These are phyloP conservation scores for Eubucco bourcierii DNA, from an alignment of 2,113 vertebrate genomes.

Conservation along the genomic window DNA sequence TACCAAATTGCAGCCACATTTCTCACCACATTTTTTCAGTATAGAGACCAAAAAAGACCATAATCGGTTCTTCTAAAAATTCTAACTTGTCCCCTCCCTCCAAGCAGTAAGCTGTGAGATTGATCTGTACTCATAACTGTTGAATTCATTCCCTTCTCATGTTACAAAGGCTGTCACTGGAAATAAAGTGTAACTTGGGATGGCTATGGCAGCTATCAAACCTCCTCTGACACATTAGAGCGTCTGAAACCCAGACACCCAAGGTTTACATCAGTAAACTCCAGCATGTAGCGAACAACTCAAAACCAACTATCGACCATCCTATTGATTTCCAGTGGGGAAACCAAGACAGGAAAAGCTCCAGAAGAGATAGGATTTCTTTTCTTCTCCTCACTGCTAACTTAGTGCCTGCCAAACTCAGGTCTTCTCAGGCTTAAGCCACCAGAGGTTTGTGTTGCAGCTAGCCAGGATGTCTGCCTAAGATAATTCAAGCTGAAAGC, in stretches of 20 bases:
- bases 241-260: constrained; percentile 73
- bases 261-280: constrained; percentile 79
- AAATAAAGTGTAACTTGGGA: constrained; percentile 77
- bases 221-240: constrained; percentile 75
- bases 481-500: constrained; percentile 79
- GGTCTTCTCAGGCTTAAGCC: constrained; percentile 70
- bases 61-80: constrained; percentile 20
- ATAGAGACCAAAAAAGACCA: not conserved
- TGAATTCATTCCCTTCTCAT: constrained; percentile 71
- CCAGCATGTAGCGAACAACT: constrained; percentile 76
- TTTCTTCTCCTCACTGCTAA: constrained; percentile 56
- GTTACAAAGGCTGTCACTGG: constrained; percentile 76
- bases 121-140: constrained; percentile 69
- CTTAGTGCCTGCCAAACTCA: constrained; percentile 69
- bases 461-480: constrained; percentile 80
- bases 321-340: constrained; percentile 80
- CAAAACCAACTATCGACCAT: constrained; percentile 83
- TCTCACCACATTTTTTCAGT: constrained; percentile 7
- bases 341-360: constrained; percentile 77
- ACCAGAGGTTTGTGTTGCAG: constrained; percentile 73
- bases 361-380: constrained; percentile 81
- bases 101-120: constrained; percentile 55
- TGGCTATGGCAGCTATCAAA: constrained; percentile 69
- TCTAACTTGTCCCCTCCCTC: not conserved
- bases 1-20: not conserved